Evolutionary conservation across 2,888 invertebrate genomes (phyloP), one percentile per base, ranked within the genome.

Genomic region (Unio delphinus): DNA sequence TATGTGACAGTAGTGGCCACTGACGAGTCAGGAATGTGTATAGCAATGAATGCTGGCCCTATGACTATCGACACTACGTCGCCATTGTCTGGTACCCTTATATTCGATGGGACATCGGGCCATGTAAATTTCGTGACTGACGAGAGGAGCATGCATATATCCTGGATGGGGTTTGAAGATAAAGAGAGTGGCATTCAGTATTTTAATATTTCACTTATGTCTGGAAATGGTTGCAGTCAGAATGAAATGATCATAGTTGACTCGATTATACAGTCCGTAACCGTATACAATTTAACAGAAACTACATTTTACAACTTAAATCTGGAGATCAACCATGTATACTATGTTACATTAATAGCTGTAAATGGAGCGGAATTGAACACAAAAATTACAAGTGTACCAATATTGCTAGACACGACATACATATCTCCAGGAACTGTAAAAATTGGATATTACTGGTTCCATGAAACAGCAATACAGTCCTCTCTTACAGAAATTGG

Each of bases 61-160:
- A 61, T 82, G 17, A 71, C 68, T 3, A 68, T 82, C 6, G 82
- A 82, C 65, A 75, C 70, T 1, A 78, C 82, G 15, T 75, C 80
- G 4, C 82, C 82, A 34, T 23, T 17, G 6, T 58, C 62, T 11
- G 76, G 78, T 3, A 23, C 63, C 7, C 23, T 79, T 18, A 26
- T 23, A n/a, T 23, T 59, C 26, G 59, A 45, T 45, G 45, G 45
- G 3, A 45, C 45, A 45, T 45, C 45, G 2, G 45, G 45, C 11
- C 45, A 45, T 45, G 45, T 45, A 45, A 57, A 62, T n/a, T 68
- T 55, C 64, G 66, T 66, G 5, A 54, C 62, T 26, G 65, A 73
- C 58, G 17, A n/a, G 17, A 17, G 20, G 6, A 58, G 64, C n/a
- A 45, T 78, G 23, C 26, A 61, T 17, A 45, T 77, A 1, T 17